Evolutionary conservation across 2,888 invertebrate genomes (phyloP), one percentile per base, ranked within the genome.

Genomic region (Cerastis rubricosa): DNA sequence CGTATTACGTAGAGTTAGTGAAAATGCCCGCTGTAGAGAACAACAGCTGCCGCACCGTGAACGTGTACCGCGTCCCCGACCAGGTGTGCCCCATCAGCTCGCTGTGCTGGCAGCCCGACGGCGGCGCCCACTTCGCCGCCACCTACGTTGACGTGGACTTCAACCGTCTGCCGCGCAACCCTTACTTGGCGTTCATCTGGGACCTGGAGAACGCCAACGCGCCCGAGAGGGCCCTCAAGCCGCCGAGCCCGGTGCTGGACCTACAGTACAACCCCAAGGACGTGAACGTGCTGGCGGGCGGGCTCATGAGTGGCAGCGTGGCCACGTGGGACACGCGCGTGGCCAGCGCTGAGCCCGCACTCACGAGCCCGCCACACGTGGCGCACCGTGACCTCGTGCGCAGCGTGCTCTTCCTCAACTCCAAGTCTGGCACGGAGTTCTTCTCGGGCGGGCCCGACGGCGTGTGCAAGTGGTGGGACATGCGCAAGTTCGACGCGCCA

Each of bases 371-470:
- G 3, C 97, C 98, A 51, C 98, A 99, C 91, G 97, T 97, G 70
- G 98, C 99, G 77, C 99, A 99, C 93, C 97, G 98, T 47, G 99
- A 99, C 95, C 97, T 98, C 0, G 99, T 98, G 9, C 97, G 98
- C 84, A 98, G 98, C 85, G 98, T 99, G 9, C 94, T 98, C 0
- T 99, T 99, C 98, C 98, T 99, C 76, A 98, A 98, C 92, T 98
- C 99, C 0, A 99, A 99, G 95, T 98, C 98, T 1, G 99, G 99
- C 1, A 98, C 98, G 0, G 99, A 99, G 93, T 99, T 99, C 92
- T 99, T 99, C 95, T 99, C 99, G 1, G 97, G 98, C 0, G 98
- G 99, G 0, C 98, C 98, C 1, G 99, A 99, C 93, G 99, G 99
- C 1, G 98, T 98, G 93, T 97, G 98, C 70, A 97, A 98, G 92